Evolutionary conservation across 1,140 invertebrate species (phyloP).

Genomic region (Drosophila sechellia): DNA sequence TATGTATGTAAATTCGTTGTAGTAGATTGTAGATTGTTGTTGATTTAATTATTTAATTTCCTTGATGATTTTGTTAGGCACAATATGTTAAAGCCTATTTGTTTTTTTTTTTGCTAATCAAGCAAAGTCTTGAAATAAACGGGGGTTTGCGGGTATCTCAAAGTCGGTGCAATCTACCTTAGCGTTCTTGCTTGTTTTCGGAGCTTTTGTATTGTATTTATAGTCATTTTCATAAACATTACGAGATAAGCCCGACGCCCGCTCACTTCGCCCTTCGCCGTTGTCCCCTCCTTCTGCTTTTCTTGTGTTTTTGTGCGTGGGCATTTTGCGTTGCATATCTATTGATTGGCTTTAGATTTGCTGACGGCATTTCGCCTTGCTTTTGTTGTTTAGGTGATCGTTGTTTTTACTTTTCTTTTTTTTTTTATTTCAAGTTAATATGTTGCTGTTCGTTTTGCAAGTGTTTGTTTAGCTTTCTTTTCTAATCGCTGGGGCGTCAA

Average conservation of each 20-base stretch:
- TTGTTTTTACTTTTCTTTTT: slow-evolving; percentile 1
- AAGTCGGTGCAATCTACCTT: background rate
- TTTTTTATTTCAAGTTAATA: slow-evolving; percentile 8
- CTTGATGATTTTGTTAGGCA: background rate
- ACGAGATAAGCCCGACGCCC: slow-evolving; percentile 67
- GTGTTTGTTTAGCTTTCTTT: slow-evolving; percentile 25
- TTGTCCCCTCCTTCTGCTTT: background rate
- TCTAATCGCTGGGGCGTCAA: slow-evolving; percentile 20
- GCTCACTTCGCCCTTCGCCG: slow-evolving; percentile 15
- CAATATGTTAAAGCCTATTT: too few relatives aligned
- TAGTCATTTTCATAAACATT: slow-evolving; percentile 79
- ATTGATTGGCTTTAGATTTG: slow-evolving; percentile 22
- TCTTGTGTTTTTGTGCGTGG: slow-evolving; percentile 12
- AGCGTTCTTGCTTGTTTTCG: slow-evolving; percentile 24
- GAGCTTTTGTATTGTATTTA: slow-evolving; percentile 66
- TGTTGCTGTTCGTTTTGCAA: slow-evolving; percentile 12
- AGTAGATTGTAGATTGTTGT: background rate
- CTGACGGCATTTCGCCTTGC: slow-evolving; percentile 22
- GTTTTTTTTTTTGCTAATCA: too few relatives aligned
- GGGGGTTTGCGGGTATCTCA: background rate
- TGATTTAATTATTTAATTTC: background rate
- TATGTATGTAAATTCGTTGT: too few relatives aligned
- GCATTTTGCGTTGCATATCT: slow-evolving; percentile 19
- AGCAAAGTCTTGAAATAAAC: too few relatives aligned
- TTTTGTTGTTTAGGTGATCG: background rate